A percentile compares a stretch with the other conserved stretches of the same genome.
Evolutionary conservation across 2,113 vertebrate species (phyloP).

Genomic region (Ceratotherium simum): DNA sequence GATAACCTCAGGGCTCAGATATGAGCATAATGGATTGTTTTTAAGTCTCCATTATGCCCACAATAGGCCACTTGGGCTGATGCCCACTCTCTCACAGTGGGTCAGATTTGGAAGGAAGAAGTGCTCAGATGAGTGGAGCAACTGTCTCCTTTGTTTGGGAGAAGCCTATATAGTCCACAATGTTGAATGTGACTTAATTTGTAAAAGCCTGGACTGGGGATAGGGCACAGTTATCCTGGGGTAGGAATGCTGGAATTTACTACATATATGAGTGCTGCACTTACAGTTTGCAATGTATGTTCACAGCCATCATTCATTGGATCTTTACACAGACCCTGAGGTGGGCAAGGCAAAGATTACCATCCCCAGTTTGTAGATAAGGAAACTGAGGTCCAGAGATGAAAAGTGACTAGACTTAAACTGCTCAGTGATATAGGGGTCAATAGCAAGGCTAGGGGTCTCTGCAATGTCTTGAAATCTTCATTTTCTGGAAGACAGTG

Average conservation of each 20-base stretch:
- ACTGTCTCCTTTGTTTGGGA: not conserved
- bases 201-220: not conserved
- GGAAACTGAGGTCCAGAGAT: not conserved
- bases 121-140: not conserved
- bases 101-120: not conserved
- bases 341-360: not conserved
- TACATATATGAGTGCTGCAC: not conserved
- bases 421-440: not conserved
- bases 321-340: not conserved
- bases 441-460: not conserved
- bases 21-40: not conserved
- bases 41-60: not conserved
- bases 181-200: not conserved
- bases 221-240: not conserved
- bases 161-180: not conserved
- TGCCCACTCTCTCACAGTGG: not conserved
- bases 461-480: not conserved
- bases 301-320: not conserved
- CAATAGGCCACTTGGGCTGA: not conserved
- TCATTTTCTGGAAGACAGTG: slow-evolving; percentile 38
- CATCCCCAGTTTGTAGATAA: not conserved
- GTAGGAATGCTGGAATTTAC: not conserved
- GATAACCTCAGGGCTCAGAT: not conserved
- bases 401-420: not conserved
- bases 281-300: not conserved